Base-by-base conservation (phyloP, 2,888 invertebrate genomes). In the Cantharis rufa region DNA sequence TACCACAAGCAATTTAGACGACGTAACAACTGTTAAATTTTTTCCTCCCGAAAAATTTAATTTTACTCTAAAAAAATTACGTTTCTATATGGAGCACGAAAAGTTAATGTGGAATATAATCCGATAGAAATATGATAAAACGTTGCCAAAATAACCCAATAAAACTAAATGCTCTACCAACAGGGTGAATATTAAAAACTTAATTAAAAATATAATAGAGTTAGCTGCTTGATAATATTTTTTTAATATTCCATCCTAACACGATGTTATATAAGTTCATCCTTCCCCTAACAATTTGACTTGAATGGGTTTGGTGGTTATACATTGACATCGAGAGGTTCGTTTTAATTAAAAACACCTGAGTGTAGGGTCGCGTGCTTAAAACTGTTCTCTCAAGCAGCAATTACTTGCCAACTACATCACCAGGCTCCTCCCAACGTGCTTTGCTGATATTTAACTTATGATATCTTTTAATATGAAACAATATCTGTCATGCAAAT, bases 281-380 rank as follows among this genome's bases (percentile, higher is more conserved):
- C 69, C 66, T 66, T 21, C 21, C 72, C 69, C 76, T 62, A 77
- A 74, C 78, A 69, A 62, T 69, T 72, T 68, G 78, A 78, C 75
- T 78, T 74, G 64, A 69, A 74, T 69, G n/a, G 72, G 75, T 75
- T 68, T 68, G 70, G 78, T 62, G 78, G 78, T 78, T 78, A 70
- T 75, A 72, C 75, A 75, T 78, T 78, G 78, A 79, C 80, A 78
- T 79, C 76, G 78, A 79, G 77, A 79, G 80, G 78, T 79, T 75
- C 72, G 79, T 79, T 78, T 80, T 80, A 80, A 80, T 80, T 80
- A 80, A 79, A 80, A 79, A 77, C 78, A 77, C 79, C 80, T 80
- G 79, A 79, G 76, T 78, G 72, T 64, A 63, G 72, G 73, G 76
- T 80, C 77, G 80, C 80, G 79, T 80, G 80, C 77, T 77, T 78